phyloP scores from a whole-genome alignment of 2,888 invertebrate genomes.

The Cosmia pyralina region DNA sequence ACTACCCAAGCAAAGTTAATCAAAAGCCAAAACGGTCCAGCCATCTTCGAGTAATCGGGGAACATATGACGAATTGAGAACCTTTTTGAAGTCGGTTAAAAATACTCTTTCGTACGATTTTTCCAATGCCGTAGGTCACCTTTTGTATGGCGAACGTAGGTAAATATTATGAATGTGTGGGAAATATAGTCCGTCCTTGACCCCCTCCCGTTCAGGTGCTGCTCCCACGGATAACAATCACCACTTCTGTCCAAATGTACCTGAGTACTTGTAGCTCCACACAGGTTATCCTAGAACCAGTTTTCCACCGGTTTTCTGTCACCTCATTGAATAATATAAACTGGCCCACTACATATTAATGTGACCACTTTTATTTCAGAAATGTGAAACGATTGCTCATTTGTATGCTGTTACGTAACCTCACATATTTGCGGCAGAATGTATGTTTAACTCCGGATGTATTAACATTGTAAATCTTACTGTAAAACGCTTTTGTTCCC shows the following conservation, averaged over 20 bases:
- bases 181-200: conserved; percentile 79
- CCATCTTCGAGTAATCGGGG: too few relatives aligned
- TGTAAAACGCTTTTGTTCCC: conserved; percentile 42
- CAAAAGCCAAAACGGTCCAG: too few relatives aligned
- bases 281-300: conserved; percentile 67
- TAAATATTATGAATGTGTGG: conserved; percentile 72
- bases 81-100: too few relatives aligned
- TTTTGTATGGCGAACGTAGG: conserved; percentile 49
- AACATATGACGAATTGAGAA: too few relatives aligned
- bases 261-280: conserved; percentile 42
- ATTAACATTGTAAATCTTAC: conserved; percentile 24
- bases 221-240: conserved; percentile 82
- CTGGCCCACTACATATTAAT: conserved; percentile 42
- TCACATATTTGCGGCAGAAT: conserved; percentile 41
- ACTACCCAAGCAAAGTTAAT: too few relatives aligned
- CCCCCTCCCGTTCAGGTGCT: conserved; percentile 70
- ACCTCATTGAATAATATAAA: conserved; percentile 47
- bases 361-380: conserved; percentile 53
- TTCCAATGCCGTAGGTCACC: background rate
- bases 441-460: conserved; percentile 50
- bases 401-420: conserved; percentile 51
- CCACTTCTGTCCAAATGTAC: conserved; percentile 67
- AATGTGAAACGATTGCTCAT: conserved; percentile 50
- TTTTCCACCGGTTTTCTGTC: conserved; percentile 64
- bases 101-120: background rate